These are phyloP conservation scores for Lophochroa leadbeateri DNA, from an alignment of 2,113 vertebrate genomes.

Conservation along the genomic window DNA sequence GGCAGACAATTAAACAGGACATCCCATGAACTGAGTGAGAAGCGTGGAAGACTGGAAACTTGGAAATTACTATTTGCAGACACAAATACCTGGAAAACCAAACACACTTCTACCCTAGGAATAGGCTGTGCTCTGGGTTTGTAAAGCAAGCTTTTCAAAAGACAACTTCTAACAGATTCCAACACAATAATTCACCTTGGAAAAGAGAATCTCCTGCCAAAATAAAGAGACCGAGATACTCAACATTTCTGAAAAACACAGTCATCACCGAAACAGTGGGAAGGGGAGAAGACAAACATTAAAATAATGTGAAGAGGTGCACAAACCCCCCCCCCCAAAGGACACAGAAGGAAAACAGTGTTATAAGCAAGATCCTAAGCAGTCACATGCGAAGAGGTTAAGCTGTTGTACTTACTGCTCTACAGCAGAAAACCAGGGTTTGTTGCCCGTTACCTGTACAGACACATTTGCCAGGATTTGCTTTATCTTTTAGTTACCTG, in stretches of 20 bases:
- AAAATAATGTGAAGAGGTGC: background rate
- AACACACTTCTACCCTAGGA: background rate
- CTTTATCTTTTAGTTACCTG: background rate
- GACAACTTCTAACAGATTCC: background rate
- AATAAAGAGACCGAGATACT: background rate
- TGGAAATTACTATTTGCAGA: background rate
- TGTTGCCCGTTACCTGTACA: background rate
- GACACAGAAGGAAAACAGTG: background rate
- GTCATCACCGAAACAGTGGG: background rate
- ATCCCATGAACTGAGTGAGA: background rate
- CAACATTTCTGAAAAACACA: background rate
- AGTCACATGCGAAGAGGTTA: background rate
- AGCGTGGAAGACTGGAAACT: background rate
- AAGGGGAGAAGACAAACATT: background rate
- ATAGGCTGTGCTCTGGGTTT: background rate
- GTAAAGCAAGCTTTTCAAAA: background rate
- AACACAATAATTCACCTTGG: background rate
- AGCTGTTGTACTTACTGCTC: background rate
- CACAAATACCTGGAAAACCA: constrained; percentile 1
- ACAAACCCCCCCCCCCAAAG: background rate
- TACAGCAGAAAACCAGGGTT: background rate
- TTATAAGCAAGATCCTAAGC: background rate
- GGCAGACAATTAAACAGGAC: background rate
- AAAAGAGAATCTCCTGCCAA: background rate
- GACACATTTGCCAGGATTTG: background rate